These are phyloP conservation scores for Bombus fervidus DNA, from an alignment of 1,140 invertebrate species.

Conservation along the genomic window DNA sequence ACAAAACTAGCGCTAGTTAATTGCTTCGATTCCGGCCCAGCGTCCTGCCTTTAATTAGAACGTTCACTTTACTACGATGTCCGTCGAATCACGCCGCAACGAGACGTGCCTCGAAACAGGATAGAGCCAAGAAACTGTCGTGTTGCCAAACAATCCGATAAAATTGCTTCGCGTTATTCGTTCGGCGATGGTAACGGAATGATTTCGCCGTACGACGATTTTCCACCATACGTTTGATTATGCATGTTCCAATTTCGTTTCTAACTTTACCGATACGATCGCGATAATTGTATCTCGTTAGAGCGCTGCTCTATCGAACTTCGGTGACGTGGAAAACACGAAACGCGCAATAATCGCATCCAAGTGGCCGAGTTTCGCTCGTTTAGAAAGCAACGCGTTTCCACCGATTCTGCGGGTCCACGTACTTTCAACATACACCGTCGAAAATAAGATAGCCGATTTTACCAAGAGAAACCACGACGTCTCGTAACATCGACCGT, in stretches of 20 bases:
- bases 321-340: not conserved
- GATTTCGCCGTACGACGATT: no score
- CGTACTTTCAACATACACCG: constrained; percentile 25
- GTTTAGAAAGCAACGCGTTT: constrained; percentile 74
- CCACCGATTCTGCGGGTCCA: constrained; percentile 63
- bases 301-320: accelerated
- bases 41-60: constrained; percentile 16
- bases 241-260: no score
- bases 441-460: constrained; percentile 68
- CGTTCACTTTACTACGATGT: not conserved
- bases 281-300: no score
- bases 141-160: not conserved
- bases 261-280: no score
- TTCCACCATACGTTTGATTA: no score
- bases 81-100: not conserved
- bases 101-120: not conserved
- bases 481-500: constrained; percentile 60
- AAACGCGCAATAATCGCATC: not conserved
- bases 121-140: not conserved
- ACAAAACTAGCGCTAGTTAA: constrained; percentile 47
- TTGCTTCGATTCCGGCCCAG: constrained; percentile 9
- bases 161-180: not conserved
- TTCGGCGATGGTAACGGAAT: accelerated
- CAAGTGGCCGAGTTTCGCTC: constrained; percentile 49
- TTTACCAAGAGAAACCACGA: constrained; percentile 73